phyloP scores from a whole-genome alignment of 1,140 invertebrate species.

The Limonius californicus region DNA sequence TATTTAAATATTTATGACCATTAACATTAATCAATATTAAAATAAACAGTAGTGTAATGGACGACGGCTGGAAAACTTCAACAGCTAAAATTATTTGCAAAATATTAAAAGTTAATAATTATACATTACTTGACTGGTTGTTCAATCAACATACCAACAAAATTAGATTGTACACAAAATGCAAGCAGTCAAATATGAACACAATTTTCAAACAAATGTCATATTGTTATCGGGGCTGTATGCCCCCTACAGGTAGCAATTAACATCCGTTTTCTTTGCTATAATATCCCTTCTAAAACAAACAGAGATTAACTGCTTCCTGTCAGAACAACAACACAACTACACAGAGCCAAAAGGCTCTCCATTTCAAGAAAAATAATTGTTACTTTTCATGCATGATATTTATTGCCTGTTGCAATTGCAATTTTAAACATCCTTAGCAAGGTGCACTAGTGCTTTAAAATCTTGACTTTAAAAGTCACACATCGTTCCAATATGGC shows the following conservation, averaged over 20 bases:
- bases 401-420: neutral
- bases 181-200: conserved; percentile 14
- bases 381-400: conserved; percentile 20
- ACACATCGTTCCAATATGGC: conserved; percentile 20
- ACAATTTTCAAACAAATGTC: conserved; percentile 7
- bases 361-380: too few species aligned
- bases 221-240: too few species aligned
- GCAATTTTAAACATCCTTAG: conserved; percentile 1
- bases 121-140: neutral
- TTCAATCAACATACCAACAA: conserved; percentile 1
- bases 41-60: conserved; percentile 34
- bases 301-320: too few species aligned
- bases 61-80: conserved; percentile 30
- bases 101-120: conserved; percentile 27
- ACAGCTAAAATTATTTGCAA: conserved; percentile 32
- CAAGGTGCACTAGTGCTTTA: neutral
- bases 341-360: too few species aligned
- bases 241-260: too few species aligned
- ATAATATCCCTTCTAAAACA: too few species aligned
- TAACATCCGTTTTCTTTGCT: too few species aligned
- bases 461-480: neutral
- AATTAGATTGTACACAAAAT: conserved; percentile 16
- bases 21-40: conserved; percentile 23
- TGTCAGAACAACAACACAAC: neutral
- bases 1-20: conserved; percentile 14